These are phyloP conservation scores for Myopa testacea DNA, from an alignment of 2,888 invertebrate genomes.

Conservation along the genomic window DNA sequence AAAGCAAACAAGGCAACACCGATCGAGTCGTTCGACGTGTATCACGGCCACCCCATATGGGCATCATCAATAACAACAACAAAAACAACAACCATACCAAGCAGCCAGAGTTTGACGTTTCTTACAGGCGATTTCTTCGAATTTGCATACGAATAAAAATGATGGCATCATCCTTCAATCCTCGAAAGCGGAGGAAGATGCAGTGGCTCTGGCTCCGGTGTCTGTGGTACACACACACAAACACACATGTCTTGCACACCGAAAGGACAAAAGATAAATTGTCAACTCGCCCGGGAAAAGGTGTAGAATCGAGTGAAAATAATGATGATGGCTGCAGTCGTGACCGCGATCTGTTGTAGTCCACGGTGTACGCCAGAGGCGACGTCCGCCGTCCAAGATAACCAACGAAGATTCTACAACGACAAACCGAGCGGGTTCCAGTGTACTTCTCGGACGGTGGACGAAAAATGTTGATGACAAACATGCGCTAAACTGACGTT, in stretches of 20 bases:
- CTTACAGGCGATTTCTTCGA: not conserved
- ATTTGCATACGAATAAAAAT: constrained; percentile 35
- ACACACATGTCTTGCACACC: not conserved
- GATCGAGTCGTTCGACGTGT: not conserved
- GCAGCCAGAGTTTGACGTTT: not conserved
- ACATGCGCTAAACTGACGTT: constrained; percentile 32
- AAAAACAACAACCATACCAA: not conserved
- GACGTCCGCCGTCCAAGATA: not conserved
- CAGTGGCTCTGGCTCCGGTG: not conserved
- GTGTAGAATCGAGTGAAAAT: constrained; percentile 23
- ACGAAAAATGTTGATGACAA: constrained; percentile 4
- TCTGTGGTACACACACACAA: not conserved
- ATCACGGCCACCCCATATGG: not conserved
- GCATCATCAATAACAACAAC: not conserved
- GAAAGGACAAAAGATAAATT: constrained; percentile 25
- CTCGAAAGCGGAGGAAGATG: constrained; percentile 2
- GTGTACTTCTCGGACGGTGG: not conserved
- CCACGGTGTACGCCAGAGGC: not conserved
- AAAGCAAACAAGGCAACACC: not conserved
- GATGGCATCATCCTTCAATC: constrained; percentile 17
- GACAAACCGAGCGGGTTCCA: too few relatives aligned
- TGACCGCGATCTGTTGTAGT: not conserved
- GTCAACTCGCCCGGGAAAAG: constrained; percentile 26
- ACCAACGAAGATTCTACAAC: not conserved
- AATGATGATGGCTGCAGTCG: constrained; percentile 15